Evolutionary conservation across 2,797 vertebrate species (phyloP).

Genomic region (Crypturellus tataupa): DNA sequence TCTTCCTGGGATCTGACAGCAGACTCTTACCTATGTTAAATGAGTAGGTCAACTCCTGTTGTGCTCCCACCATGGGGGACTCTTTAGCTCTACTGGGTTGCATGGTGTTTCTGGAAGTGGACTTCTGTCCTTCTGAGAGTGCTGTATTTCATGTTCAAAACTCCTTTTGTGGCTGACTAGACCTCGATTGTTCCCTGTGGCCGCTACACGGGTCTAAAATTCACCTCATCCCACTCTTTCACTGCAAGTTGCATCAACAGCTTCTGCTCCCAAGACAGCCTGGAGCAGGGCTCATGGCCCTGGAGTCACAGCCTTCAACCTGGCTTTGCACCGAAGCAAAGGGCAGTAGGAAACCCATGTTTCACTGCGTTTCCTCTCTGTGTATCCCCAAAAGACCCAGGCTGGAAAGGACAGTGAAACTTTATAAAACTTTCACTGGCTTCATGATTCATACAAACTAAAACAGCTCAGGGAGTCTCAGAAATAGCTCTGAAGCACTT

Average conservation of each 20-base stretch:
- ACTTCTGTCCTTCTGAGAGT: background rate
- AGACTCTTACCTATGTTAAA: background rate
- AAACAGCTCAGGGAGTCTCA: slow-evolving; percentile 29
- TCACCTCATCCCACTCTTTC: background rate
- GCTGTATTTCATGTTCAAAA: background rate
- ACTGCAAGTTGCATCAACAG: background rate
- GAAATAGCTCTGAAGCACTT: background rate
- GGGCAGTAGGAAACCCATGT: background rate
- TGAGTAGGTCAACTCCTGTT: background rate
- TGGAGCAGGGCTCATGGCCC: fast-evolving
- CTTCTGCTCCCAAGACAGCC: fast-evolving
- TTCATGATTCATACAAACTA: background rate
- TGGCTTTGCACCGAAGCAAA: background rate
- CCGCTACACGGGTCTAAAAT: background rate
- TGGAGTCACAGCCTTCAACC: background rate
- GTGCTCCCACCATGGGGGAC: background rate
- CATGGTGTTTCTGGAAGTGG: background rate
- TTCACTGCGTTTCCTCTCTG: background rate
- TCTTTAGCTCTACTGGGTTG: background rate
- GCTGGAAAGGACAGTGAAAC: background rate
- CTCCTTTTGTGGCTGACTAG: background rate
- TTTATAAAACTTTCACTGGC: background rate
- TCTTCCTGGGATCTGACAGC: background rate
- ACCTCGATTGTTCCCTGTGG: background rate
- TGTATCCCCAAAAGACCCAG: background rate